phyloP scores from a whole-genome alignment of 2,888 invertebrate species.

The Timema cristinae region DNA sequence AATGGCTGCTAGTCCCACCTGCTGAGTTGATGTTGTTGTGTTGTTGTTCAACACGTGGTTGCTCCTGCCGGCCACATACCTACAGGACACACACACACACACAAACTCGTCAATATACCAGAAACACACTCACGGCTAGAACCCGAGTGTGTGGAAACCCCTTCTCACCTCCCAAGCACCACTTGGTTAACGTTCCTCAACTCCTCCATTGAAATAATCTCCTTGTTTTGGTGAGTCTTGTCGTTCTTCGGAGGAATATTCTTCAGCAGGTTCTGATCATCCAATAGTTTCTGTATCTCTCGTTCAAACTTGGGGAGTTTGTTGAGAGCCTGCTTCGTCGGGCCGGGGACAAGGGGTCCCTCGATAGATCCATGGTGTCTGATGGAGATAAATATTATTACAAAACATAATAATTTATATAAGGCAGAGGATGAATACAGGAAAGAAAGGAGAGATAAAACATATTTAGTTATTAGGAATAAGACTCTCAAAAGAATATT shows the following conservation, averaged over 20 bases:
- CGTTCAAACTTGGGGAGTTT: constrained; percentile 62
- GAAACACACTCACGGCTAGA: no score
- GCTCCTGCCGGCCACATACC: constrained; percentile 31
- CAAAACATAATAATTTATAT: no score
- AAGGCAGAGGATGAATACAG: constrained; percentile 1
- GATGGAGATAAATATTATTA: no score
- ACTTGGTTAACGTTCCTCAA: constrained; percentile 39
- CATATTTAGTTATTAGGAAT: no score
- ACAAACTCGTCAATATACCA: constrained; percentile 12
- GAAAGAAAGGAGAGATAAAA: no score
- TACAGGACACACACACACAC: constrained; percentile 34
- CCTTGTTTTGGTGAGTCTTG: constrained; percentile 58
- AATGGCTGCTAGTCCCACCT: constrained; percentile 70
- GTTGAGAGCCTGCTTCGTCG: background rate
- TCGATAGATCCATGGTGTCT: no score
- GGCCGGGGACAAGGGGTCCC: background rate
- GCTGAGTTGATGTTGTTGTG: constrained; percentile 21
- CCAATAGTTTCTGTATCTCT: constrained; percentile 73
- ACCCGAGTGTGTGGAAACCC: no score
- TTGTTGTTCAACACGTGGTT: constrained; percentile 26
- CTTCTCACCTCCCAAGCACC: constrained; percentile 20
- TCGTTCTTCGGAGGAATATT: constrained; percentile 59
- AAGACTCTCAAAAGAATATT: no score
- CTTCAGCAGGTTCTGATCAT: constrained; percentile 63
- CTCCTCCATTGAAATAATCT: constrained; percentile 52